Conservation (phyloP, 1,140 invertebrate genomes). For the Bilobella aurantiaca region DNA sequence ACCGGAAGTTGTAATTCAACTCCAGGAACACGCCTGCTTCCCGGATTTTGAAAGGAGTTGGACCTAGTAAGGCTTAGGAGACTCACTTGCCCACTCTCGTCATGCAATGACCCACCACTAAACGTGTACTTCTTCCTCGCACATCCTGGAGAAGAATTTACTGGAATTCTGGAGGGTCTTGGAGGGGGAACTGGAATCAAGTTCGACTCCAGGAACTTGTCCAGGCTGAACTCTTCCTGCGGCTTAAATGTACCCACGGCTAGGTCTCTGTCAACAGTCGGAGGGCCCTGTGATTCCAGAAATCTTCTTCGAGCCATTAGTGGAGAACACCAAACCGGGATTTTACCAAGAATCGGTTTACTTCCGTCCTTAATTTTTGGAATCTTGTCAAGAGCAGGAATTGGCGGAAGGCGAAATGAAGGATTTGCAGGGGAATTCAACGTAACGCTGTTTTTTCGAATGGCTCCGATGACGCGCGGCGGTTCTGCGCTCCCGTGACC, state of each 20-base stretch:
- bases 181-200: background rate
- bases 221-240: slow-evolving; percentile 21
- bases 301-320: slow-evolving; percentile 18
- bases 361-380: slow-evolving; percentile 2
- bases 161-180: background rate
- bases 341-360: slow-evolving; percentile 15
- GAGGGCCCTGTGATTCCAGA: background rate
- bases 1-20: background rate
- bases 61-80: slow-evolving; percentile 14
- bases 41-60: slow-evolving; percentile 23
- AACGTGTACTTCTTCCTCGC: slow-evolving; percentile 21
- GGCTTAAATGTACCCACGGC: background rate
- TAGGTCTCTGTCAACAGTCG: no score
- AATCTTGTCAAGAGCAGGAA: background rate
- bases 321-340: slow-evolving; percentile 30
- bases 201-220: slow-evolving; percentile 22
- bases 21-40: background rate
- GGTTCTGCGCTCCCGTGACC: background rate
- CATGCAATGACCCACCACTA: slow-evolving; percentile 13
- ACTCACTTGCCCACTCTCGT: background rate
- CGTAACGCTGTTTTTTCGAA: background rate
- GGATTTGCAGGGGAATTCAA: background rate
- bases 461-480: background rate
- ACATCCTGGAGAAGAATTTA: slow-evolving; percentile 4
- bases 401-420: slow-evolving; percentile 2